These are phyloP conservation scores for Colistium nudipinnis DNA, from an alignment of 2,113 vertebrate genomes.

Conservation along the genomic window DNA sequence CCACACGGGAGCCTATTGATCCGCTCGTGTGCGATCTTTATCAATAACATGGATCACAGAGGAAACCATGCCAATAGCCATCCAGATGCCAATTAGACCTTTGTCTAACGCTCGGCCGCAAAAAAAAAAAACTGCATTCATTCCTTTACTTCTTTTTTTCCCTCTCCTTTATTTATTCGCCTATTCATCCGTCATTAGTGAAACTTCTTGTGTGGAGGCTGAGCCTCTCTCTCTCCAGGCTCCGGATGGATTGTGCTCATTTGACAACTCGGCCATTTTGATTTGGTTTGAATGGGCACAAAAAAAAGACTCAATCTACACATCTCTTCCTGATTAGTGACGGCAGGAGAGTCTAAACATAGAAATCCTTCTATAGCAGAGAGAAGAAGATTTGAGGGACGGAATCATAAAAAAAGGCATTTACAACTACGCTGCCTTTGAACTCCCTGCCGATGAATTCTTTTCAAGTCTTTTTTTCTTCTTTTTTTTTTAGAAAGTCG, in stretches of 20 bases:
- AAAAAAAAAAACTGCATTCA: conserved; percentile 1
- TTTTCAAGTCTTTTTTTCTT: conserved; percentile 60
- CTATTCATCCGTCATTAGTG: conserved; percentile 6
- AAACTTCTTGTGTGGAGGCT: neutral
- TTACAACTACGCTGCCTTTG: conserved; percentile 51
- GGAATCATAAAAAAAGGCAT: conserved; percentile 9
- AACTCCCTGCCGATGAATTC: conserved; percentile 49
- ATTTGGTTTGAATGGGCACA: conserved; percentile 34
- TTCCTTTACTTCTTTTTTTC: neutral
- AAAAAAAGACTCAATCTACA: neutral
- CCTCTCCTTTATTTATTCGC: neutral
- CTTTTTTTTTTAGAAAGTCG: too few species aligned
- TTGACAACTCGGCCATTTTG: conserved; percentile 2
- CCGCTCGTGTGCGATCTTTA: conserved; percentile 14
- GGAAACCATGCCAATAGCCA: conserved; percentile 42
- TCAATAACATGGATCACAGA: conserved; percentile 59
- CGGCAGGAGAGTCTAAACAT: conserved; percentile 36
- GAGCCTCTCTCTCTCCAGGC: neutral
- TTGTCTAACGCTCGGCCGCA: conserved; percentile 1
- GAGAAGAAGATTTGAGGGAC: conserved; percentile 16
- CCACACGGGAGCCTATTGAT: conserved; percentile 55
- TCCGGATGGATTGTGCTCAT: conserved; percentile 4
- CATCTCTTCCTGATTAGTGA: conserved; percentile 3
- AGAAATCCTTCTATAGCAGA: conserved; percentile 21
- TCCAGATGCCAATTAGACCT: conserved; percentile 49